Evolutionary conservation across 2,113 vertebrate species (phyloP).

Genomic region (Pomatostomus ruficeps): DNA sequence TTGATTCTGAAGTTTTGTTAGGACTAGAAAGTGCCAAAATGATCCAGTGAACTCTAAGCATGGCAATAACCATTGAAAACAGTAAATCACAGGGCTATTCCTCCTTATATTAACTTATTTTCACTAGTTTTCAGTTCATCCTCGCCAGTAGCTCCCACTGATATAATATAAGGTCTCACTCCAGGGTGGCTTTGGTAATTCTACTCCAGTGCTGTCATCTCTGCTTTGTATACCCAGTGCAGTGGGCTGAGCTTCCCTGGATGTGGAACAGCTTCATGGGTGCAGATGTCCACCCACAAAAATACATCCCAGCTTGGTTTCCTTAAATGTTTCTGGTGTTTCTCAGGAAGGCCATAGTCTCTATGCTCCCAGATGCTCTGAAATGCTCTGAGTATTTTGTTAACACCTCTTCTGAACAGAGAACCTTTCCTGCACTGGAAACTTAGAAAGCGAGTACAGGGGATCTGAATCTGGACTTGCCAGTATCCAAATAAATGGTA

Average conservation of each 20-base stretch:
- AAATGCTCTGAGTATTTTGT: neutral
- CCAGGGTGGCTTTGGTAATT: neutral
- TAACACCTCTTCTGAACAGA: neutral
- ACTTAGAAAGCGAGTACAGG: neutral
- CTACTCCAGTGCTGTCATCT: neutral
- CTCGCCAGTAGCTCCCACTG: neutral
- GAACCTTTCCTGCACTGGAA: neutral
- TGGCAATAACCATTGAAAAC: neutral
- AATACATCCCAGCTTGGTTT: neutral
- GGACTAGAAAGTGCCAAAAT: neutral
- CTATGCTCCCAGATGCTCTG: neutral
- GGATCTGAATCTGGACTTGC: neutral
- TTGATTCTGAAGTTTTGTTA: neutral
- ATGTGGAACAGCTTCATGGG: neutral
- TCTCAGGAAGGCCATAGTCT: neutral
- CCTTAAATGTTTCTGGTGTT: neutral
- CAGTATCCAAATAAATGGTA: neutral
- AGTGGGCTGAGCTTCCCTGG: neutral
- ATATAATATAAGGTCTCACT: neutral
- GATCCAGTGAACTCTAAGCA: neutral
- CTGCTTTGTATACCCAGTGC: rapidly evolving
- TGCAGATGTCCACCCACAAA: neutral
- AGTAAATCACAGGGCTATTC: neutral
- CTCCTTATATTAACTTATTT: neutral
- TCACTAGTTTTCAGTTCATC: neutral